These are phyloP conservation scores for Agelas oroides DNA, from an alignment of 37 sponge, comb jelly and placozoan species.

Conservation along the genomic window DNA sequence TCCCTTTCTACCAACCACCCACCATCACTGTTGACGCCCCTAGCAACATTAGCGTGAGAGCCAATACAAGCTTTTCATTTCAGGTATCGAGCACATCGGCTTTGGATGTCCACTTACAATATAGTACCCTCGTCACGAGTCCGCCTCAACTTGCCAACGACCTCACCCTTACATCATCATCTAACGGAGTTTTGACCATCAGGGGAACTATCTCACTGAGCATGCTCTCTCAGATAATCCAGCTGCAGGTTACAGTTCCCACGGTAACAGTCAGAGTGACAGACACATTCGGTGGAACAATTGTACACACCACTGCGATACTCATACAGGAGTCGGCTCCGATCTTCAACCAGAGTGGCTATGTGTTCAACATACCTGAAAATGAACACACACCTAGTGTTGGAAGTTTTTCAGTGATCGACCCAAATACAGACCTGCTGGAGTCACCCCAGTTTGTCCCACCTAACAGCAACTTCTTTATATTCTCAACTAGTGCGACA, in stretches of 20 bases:
- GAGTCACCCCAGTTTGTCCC: too few relatives aligned
- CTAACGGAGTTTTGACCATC: not conserved
- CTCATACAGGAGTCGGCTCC: constrained; percentile 13
- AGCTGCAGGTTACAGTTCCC: not conserved
- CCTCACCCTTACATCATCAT: not conserved
- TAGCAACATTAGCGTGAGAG: not conserved
- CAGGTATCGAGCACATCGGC: not conserved
- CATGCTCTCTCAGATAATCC: not conserved
- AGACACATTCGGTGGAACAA: constrained; percentile 29
- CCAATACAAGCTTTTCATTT: constrained; percentile 15
- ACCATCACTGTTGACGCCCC: constrained; percentile 41
- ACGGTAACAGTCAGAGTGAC: constrained; percentile 4
- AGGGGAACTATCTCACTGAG: not conserved
- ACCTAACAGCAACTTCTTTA: too few relatives aligned
- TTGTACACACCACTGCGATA: constrained; percentile 3
- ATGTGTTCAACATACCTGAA: constrained; percentile 1
- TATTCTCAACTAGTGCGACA: too few relatives aligned
- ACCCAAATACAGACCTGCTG: constrained; percentile 24
- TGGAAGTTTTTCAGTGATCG: constrained; percentile 13
- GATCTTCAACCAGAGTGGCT: constrained; percentile 5
- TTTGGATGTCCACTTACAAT: not conserved
- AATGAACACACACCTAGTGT: not conserved
- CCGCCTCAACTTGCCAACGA: constrained; percentile 3
- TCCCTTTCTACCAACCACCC: constrained; percentile 29
- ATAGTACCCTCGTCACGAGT: not conserved